Base-by-base conservation (phyloP, 1,140 invertebrate species). In the Pseudomyrmex flavicornis region DNA sequence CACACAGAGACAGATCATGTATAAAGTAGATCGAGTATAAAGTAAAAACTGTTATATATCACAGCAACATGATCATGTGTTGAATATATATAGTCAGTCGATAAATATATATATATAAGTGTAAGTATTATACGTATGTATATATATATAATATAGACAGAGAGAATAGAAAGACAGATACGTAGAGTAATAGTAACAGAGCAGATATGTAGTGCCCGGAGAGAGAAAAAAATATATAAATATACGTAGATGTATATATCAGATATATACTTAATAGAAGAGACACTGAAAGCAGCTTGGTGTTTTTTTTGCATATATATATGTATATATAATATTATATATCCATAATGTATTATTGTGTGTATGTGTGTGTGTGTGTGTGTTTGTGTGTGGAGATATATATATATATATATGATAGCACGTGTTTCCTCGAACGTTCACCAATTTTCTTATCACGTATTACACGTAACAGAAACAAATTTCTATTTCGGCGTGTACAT, bases 281-380 rank as follows among this genome's bases (percentile, higher is more conserved):
- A 94, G 91, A 94, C 93, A 94, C 68, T 93, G 93, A 94, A 94
- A 94, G 93, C 93, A 93, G 93, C 93, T 91, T 94, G 75, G 93
- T 93, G 92, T 94, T 94, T 79, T 72, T 35, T 91, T 94, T 91
- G 92, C 92, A 92, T 91, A 77, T 63, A 75, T 85, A 80, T 83
- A 76, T 68, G 68, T 66, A 82, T 75, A 85, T 70, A 76, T 63
- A 63, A 59, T 48, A 1, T 58, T 15, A 83, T n/a, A 77, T 54
- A 82, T n/a, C 66, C 26, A 76, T 48, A 76, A 35, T 69, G 54
- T 63, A 54, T 48, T 17, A 44, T 73, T 73, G 3, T 75, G 62
- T 26, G 35, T 83, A 85, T 91, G 88, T 88, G 90, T 88, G 85
- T 90, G 2, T 74, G 50, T 22, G 35, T 82, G 85, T 91, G 88